Base-by-base conservation (phyloP, 2,888 invertebrate species). In the Caenorhabditis sulstoni region DNA sequence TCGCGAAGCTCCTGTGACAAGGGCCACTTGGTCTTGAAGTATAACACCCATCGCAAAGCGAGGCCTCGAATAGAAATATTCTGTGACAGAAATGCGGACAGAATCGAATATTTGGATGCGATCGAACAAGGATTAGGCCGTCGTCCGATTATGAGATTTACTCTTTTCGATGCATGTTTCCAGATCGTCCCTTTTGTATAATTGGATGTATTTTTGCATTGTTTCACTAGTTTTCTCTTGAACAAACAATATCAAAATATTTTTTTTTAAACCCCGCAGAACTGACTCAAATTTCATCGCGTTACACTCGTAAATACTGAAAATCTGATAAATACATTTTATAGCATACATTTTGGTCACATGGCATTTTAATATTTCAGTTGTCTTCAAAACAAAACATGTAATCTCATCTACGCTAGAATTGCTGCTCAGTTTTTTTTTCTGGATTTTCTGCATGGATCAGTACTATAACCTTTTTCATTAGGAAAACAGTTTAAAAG, bases 1-100 rank as follows among this genome's bases (percentile, higher is more conserved):
- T 58, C 87, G 66, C n/a, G 83, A 83, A 23, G 86, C 83, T 16
- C 87, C 87, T 16, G 87, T 87, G 18, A 87, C 86, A 14, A 87
- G 58, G 11, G 84, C 87, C 4, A 86, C 75, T 64, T 85, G 76
- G n/a, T 83, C 81, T 45, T 77, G 52, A 9, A 85, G 65, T 39
- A 77, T 58, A 22, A 79, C 59, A 14, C 62, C 73, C 80, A 81
- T 81, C 20, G 20, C 44, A 55, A 66, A 20, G 57, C 29, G 20
- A 44, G 59, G n/a, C n/a, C 14, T 16, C 49, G 49, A 52, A 23
- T 29, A 52, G 29, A 29, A 23, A 8, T 50, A 7, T 16, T 35
- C 35, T 16, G 59, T 16, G 41, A 12, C 9, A 44, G 44, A 53
- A 39, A 29, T 29, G 29, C 7, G 29, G 29, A n/a, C 29, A 29